phyloP scores from a whole-genome alignment of 37 sponge, comb jelly and placozoan genomes.

The Oopsacas minuta region DNA sequence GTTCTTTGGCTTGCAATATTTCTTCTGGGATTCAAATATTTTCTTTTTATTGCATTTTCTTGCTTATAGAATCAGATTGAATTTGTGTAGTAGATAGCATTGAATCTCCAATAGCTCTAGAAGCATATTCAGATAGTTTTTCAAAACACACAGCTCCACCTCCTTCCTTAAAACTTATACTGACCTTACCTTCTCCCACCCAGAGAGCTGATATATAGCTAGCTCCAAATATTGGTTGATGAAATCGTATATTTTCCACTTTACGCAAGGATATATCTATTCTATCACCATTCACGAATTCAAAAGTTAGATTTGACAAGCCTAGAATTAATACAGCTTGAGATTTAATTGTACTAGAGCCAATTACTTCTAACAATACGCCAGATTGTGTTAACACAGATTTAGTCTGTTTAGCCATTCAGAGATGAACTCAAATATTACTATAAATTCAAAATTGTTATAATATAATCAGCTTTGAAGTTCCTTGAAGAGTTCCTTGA shows the following conservation, averaged over 20 bases:
- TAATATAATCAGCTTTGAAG: no score
- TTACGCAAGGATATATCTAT: background rate
- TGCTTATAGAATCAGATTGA: background rate
- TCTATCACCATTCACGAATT: background rate
- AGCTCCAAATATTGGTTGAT: conserved; percentile 8
- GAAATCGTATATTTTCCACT: background rate
- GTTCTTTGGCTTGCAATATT: no score
- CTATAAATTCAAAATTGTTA: no score
- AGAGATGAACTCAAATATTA: no score
- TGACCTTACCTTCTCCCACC: background rate
- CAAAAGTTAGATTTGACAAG: background rate
- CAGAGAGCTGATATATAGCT: conserved; percentile 3
- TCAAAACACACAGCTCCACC: background rate
- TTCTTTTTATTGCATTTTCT: conserved; percentile 3
- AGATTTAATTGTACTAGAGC: background rate
- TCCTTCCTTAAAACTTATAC: background rate
- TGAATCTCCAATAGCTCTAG: background rate
- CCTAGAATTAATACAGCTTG: background rate
- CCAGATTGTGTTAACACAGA: background rate
- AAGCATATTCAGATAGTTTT: background rate
- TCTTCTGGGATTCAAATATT: no score
- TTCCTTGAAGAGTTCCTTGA: no score
- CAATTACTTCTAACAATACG: background rate
- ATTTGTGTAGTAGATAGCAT: background rate
- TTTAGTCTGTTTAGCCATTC: background rate